Evolutionary conservation across 30 jellyfish, hydroid and myxozoan genomes (phyloP).

Genomic region (Kudoa iwatai): DNA sequence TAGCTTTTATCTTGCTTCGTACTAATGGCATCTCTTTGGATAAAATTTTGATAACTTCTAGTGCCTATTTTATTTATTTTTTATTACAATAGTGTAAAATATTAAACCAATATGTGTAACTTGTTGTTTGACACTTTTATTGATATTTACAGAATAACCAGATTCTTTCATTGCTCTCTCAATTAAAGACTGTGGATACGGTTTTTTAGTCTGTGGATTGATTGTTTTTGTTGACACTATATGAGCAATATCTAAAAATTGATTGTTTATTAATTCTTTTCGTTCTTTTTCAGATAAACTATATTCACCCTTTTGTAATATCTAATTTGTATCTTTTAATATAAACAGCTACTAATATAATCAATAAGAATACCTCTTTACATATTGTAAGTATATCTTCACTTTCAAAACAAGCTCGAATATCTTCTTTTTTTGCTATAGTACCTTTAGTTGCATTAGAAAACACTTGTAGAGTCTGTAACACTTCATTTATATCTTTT

Average conservation of each 20-base stretch:
- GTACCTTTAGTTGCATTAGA: constrained; percentile 69
- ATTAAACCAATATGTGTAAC: too few species aligned
- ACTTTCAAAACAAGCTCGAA: constrained; percentile 36
- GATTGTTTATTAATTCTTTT: constrained; percentile 34
- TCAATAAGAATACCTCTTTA: constrained; percentile 13
- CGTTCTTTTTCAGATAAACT: constrained; percentile 90
- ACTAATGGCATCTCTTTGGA: too few species aligned
- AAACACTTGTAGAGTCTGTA: constrained; percentile 65
- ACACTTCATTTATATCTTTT: constrained; percentile 54
- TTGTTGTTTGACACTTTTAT: constrained; percentile 47
- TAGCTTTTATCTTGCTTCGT: too few species aligned
- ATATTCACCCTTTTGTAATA: constrained; percentile 47
- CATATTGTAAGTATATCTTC: constrained; percentile 26
- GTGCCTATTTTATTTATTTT: too few species aligned
- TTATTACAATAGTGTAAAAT: too few species aligned
- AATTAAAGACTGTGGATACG: constrained; percentile 78
- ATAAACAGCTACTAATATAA: background rate
- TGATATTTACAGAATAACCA: constrained; percentile 71
- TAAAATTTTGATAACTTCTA: too few species aligned
- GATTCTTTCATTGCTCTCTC: constrained; percentile 90
- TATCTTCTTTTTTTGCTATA: constrained; percentile 52
- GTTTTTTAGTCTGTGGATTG: constrained; percentile 85
- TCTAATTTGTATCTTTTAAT: constrained; percentile 6
- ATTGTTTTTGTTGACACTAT: constrained; percentile 51
- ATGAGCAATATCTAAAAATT: constrained; percentile 66